Evolutionary conservation across 2,888 invertebrate genomes (phyloP).

Genomic region (Phalera bucephala): DNA sequence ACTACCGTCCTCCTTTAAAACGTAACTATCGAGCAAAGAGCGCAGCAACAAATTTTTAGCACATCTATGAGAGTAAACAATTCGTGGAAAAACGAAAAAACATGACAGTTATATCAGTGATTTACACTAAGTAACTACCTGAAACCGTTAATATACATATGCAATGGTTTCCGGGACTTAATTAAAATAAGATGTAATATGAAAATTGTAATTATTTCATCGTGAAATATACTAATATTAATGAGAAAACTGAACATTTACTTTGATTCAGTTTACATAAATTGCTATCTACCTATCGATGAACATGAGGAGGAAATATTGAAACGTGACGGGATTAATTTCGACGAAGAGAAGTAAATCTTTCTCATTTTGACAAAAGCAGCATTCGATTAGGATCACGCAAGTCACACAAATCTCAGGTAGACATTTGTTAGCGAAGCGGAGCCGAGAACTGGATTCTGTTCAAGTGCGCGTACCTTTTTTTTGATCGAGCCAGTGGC

Average conservation of each 20-base stretch:
- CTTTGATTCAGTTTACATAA: too few species aligned
- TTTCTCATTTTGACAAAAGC: slow-evolving; percentile 32
- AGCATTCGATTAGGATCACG: slow-evolving; percentile 53
- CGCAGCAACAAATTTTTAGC: slow-evolving; percentile 52
- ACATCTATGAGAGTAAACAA: slow-evolving; percentile 61
- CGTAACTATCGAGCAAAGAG: slow-evolving; percentile 20
- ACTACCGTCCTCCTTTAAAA: slow-evolving; percentile 12
- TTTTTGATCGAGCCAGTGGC: slow-evolving; percentile 65
- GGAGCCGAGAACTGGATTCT: slow-evolving; percentile 70
- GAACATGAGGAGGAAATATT: too few species aligned
- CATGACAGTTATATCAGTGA: slow-evolving; percentile 75
- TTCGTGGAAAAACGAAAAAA: slow-evolving; percentile 63
- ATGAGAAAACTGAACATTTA: too few species aligned
- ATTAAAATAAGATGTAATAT: too few species aligned
- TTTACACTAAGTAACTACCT: slow-evolving; percentile 63
- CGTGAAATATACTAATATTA: too few species aligned
- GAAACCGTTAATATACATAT: slow-evolving; percentile 66
- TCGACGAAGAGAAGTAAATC: slow-evolving; percentile 14
- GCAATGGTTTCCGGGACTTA: slow-evolving; percentile 30
- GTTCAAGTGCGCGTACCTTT: slow-evolving; percentile 60
- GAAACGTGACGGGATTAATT: too few species aligned
- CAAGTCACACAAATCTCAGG: slow-evolving; percentile 69
- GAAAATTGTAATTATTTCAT: too few species aligned
- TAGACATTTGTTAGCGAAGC: slow-evolving; percentile 58
- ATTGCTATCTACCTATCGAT: too few species aligned